Conservation (phyloP, 2,888 invertebrate species). For the Mythimna pallens region DNA sequence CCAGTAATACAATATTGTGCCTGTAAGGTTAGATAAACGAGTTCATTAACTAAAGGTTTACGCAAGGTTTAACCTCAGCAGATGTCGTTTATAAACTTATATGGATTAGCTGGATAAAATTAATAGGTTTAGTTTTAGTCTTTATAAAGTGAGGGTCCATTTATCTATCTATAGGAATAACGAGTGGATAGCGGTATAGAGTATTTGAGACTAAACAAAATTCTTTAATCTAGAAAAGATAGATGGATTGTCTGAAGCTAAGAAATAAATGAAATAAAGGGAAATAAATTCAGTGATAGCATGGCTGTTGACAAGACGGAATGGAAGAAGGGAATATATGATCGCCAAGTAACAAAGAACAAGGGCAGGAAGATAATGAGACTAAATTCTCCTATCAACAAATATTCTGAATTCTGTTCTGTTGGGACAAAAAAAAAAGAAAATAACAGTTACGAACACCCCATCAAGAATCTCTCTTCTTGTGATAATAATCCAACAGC, state of each 20-base stretch:
- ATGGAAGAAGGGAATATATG: neutral
- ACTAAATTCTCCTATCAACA: neutral
- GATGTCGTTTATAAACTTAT: slow-evolving; percentile 43
- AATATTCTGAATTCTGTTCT: too few species aligned
- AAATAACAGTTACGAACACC: neutral
- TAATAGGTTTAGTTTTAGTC: slow-evolving; percentile 35
- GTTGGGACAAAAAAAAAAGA: neutral
- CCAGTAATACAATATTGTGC: slow-evolving; percentile 21
- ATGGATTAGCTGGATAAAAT: slow-evolving; percentile 34
- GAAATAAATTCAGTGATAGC: neutral
- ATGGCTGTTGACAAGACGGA: neutral
- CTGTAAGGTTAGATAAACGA: slow-evolving; percentile 55
- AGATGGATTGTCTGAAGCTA: neutral
- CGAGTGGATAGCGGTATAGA: neutral
- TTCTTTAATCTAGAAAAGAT: neutral
- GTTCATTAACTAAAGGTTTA: slow-evolving; percentile 56
- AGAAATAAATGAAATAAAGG: neutral
- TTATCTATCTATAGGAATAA: neutral
- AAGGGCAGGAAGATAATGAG: neutral
- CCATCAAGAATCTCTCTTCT: neutral
- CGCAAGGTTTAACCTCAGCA: slow-evolving; percentile 55
- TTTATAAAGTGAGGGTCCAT: neutral
- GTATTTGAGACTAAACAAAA: neutral
- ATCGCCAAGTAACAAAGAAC: neutral
- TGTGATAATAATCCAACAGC: neutral